A percentile compares a stretch with the other conserved stretches of the same genome.
Conservation (phyloP, 1,140 invertebrate genomes). For the Drosophila eugracilis region DNA sequence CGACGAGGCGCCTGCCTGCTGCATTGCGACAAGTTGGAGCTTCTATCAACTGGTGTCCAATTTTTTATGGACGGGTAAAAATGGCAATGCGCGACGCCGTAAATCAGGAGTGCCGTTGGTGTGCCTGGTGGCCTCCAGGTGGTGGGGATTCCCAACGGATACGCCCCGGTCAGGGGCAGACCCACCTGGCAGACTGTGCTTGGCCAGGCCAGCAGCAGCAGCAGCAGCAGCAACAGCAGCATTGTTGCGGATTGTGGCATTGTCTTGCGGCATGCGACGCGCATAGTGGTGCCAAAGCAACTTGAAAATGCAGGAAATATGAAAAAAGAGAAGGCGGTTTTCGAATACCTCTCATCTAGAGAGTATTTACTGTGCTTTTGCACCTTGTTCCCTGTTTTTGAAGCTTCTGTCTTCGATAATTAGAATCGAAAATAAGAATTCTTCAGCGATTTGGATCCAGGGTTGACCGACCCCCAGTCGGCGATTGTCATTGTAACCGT, state of each 20-base stretch:
- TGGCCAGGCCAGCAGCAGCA: constrained; percentile 22
- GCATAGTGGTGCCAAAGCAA: constrained; percentile 13
- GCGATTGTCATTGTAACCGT: constrained; percentile 55
- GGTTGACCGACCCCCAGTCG: background rate
- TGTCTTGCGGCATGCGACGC: constrained; percentile 34
- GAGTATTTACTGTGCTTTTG: no score
- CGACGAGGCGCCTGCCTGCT: constrained; percentile 43
- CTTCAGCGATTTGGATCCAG: background rate
- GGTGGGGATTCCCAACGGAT: constrained; percentile 27
- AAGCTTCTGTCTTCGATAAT: no score
- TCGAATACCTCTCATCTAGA: no score
- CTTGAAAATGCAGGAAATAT: background rate
- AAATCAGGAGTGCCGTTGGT: constrained; percentile 55
- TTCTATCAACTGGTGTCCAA: constrained; percentile 81
- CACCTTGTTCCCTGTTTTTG: no score
- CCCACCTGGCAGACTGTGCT: constrained; percentile 17
- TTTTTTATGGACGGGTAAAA: constrained; percentile 80
- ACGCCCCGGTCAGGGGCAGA: constrained; percentile 17
- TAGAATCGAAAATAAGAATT: background rate
- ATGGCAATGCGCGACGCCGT: constrained; percentile 70
- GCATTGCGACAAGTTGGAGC: constrained; percentile 75
- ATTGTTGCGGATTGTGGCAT: constrained; percentile 48
- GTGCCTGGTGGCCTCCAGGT: constrained; percentile 7
- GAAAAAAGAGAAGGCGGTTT: background rate
- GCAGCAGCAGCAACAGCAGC: constrained; percentile 5